Percentiles rank a stretch among this genome's conserved stretches.
Conservation (phyloP, 2,113 vertebrate species). For the Ochotona curzoniae region DNA sequence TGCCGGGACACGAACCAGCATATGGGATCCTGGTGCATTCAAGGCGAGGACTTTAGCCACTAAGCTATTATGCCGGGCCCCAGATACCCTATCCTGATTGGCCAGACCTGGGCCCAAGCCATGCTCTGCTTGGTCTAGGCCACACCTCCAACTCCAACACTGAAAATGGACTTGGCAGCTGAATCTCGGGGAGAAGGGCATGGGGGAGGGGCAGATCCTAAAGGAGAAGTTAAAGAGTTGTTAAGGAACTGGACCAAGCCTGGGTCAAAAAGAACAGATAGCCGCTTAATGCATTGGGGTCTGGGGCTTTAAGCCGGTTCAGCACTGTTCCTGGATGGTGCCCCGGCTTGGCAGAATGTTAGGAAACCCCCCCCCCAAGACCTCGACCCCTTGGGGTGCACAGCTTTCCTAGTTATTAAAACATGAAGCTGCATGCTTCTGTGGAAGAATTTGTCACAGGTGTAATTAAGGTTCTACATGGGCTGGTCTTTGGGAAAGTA, state of each 20-base stretch:
- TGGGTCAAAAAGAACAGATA: background rate
- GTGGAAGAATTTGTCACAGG: background rate
- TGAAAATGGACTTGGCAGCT: background rate
- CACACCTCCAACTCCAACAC: background rate
- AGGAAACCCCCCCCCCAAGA: background rate
- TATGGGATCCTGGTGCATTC: no score
- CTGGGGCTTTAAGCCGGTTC: background rate
- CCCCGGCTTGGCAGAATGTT: conserved; percentile 19
- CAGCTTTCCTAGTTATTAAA: conserved; percentile 9
- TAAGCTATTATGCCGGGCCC: no score
- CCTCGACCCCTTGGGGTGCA: background rate
- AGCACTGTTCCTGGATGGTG: background rate
- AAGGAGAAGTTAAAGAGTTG: background rate
- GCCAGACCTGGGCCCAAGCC: background rate
- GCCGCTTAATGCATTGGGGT: background rate
- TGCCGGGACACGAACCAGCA: no score
- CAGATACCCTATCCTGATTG: background rate
- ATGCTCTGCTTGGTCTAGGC: background rate
- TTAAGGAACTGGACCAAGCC: background rate
- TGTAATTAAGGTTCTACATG: background rate
- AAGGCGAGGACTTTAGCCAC: no score
- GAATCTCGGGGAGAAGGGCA: background rate
- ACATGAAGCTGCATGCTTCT: conserved; percentile 12
- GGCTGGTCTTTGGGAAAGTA: conserved; percentile 17
- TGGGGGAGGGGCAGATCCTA: background rate